Percentiles rank a stretch among this genome's conserved stretches.
Conservation (phyloP, 2,797 vertebrate genomes). For the Platyrinchus mystaceus region DNA sequence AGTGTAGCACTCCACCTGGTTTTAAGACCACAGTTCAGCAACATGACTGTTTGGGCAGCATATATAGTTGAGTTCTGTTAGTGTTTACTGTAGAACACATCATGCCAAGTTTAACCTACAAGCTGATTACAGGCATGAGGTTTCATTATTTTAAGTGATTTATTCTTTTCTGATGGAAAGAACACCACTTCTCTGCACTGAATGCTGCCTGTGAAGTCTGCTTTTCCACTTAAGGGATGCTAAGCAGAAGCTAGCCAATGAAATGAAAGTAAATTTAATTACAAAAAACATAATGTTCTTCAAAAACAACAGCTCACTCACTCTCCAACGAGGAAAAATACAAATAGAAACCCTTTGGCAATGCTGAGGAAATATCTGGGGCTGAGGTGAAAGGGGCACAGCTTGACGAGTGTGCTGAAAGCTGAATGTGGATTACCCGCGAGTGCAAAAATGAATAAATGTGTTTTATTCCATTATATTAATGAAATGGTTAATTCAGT, state of each 20-base stretch:
- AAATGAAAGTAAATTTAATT: constrained; percentile 69
- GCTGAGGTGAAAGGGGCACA: constrained; percentile 38
- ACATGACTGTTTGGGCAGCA: neutral
- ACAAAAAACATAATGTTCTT: constrained; percentile 45
- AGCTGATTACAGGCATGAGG: neutral
- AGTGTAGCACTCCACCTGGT: neutral
- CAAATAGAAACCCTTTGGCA: constrained; percentile 45
- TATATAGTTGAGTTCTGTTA: constrained; percentile 11
- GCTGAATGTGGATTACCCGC: constrained; percentile 38
- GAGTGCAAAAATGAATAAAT: constrained; percentile 65
- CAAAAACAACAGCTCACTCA: neutral
- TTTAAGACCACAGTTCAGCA: neutral
- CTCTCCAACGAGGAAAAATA: neutral
- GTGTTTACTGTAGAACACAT: constrained; percentile 53
- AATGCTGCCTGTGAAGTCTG: constrained; percentile 59
- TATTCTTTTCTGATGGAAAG: constrained; percentile 56
- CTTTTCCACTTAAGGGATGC: constrained; percentile 51
- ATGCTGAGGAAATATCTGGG: constrained; percentile 51
- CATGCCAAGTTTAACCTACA: constrained; percentile 32
- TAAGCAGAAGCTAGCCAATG: constrained; percentile 66
- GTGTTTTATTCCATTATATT: constrained; percentile 71
- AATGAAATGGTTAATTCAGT: constrained; percentile 87
- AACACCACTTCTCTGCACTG: neutral
- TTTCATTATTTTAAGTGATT: constrained; percentile 51
- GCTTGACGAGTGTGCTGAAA: constrained; percentile 57